phyloP scores from a whole-genome alignment of 53 echinoderm and acorn worm genomes.

The Holothuria scabra region DNA sequence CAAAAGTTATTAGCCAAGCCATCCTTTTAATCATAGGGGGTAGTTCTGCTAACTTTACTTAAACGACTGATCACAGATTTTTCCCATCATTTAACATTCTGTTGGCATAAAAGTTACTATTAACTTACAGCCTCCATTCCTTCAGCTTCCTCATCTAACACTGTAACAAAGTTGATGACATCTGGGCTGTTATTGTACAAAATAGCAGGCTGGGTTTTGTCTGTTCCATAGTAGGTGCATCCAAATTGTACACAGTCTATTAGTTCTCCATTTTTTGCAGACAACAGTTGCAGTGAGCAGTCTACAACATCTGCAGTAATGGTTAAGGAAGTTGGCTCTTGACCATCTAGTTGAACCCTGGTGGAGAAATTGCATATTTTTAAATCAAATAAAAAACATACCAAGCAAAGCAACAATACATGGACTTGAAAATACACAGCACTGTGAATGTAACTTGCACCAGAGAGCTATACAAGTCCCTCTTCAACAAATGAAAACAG shows the following conservation, averaged over 20 bases:
- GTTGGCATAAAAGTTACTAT: too few species aligned
- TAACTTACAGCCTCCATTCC: slow-evolving; percentile 94
- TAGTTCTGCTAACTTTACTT: too few species aligned
- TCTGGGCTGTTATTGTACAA: slow-evolving; percentile 97
- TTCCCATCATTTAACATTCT: too few species aligned
- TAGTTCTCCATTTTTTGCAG: slow-evolving; percentile 65
- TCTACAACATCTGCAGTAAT: slow-evolving; percentile 91
- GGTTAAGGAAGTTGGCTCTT: slow-evolving; percentile 73
- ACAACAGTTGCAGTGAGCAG: slow-evolving; percentile 81
- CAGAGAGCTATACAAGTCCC: neutral
- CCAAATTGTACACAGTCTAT: slow-evolving; percentile 92
- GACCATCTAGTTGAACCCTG: slow-evolving; percentile 84
- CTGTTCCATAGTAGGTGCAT: slow-evolving; percentile 93
- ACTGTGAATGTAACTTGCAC: neutral
- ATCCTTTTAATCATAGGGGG: too few species aligned
- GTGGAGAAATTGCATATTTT: neutral
- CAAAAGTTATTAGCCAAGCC: too few species aligned
- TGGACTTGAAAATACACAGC: too few species aligned
- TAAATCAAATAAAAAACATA: neutral
- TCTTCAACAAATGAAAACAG: neutral
- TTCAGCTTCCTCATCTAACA: slow-evolving; percentile 82
- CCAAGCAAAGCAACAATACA: neutral
- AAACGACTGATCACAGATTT: too few species aligned
- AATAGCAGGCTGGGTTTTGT: slow-evolving; percentile 84
- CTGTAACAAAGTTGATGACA: slow-evolving; percentile 94